These are phyloP conservation scores for Zosterops japonicus DNA, from an alignment of 2,113 vertebrate genomes.

Conservation along the genomic window DNA sequence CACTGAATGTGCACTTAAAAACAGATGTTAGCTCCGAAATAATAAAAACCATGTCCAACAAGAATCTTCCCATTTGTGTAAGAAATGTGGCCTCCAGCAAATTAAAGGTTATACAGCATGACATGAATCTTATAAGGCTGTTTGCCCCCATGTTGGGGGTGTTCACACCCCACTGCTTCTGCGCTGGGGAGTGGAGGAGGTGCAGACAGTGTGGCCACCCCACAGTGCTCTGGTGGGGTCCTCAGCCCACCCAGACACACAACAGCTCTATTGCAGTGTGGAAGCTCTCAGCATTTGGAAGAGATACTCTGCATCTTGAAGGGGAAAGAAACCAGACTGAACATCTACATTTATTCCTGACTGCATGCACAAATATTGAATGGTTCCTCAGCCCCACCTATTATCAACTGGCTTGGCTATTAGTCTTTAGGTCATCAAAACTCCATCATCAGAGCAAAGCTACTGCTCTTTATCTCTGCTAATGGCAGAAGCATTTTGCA, in stretches of 20 bases:
- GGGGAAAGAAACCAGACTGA: neutral
- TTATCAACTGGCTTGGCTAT: neutral
- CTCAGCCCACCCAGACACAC: neutral
- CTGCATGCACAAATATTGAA: neutral
- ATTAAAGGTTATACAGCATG: neutral
- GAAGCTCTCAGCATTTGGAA: neutral
- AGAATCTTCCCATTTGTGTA: neutral
- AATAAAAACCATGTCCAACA: neutral
- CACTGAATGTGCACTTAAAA: neutral
- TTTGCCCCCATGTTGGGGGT: neutral
- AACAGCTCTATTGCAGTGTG: neutral
- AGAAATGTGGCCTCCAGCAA: neutral
- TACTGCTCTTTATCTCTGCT: neutral
- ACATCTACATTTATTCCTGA: neutral
- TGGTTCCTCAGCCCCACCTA: fast-evolving
- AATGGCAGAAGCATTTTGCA: neutral
- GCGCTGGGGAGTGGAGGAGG: neutral
- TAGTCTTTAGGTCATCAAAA: neutral
- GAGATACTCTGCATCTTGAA: neutral
- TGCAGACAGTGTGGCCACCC: neutral
- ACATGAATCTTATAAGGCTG: neutral
- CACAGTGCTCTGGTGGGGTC: neutral
- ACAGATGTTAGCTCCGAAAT: neutral
- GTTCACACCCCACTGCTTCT: neutral
- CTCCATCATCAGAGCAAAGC: neutral